Conservation (phyloP, 1,140 invertebrate genomes). For the Armadillidium nasatum region DNA sequence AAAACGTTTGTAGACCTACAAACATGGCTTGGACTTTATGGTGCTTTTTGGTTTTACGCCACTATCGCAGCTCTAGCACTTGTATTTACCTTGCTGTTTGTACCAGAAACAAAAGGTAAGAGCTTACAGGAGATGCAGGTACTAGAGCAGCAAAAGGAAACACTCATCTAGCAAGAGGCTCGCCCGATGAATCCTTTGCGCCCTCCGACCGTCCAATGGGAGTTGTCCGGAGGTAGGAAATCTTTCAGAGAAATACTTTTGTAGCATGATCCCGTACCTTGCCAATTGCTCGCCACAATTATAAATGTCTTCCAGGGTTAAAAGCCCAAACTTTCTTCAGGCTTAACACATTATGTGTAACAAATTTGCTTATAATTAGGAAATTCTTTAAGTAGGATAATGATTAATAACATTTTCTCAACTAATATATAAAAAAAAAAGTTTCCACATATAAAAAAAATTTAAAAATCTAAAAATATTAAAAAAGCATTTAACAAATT, state of each 20-base stretch:
- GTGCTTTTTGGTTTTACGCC: constrained; percentile 83
- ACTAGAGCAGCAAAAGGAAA: constrained; percentile 37
- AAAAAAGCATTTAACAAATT: no score
- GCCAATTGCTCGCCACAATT: neutral
- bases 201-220: constrained; percentile 44
- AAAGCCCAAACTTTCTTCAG: neutral
- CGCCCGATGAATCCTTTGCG: constrained; percentile 43
- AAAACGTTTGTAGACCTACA: constrained; percentile 81
- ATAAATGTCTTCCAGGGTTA: neutral
- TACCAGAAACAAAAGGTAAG: constrained; percentile 84
- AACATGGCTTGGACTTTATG: constrained; percentile 66
- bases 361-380: no score
- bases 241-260: constrained; percentile 43
- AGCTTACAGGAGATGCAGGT: constrained; percentile 78
- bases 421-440: no score
- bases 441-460: no score
- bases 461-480: no score
- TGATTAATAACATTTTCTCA: no score
- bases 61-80: constrained; percentile 74
- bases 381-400: no score
- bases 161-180: constrained; percentile 44
- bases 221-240: constrained; percentile 42
- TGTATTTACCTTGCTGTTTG: constrained; percentile 75
- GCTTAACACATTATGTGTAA: no score
- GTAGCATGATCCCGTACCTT: constrained; percentile 23